phyloP scores from a whole-genome alignment of 1,140 invertebrate genomes.

The Nephila pilipes region DNA sequence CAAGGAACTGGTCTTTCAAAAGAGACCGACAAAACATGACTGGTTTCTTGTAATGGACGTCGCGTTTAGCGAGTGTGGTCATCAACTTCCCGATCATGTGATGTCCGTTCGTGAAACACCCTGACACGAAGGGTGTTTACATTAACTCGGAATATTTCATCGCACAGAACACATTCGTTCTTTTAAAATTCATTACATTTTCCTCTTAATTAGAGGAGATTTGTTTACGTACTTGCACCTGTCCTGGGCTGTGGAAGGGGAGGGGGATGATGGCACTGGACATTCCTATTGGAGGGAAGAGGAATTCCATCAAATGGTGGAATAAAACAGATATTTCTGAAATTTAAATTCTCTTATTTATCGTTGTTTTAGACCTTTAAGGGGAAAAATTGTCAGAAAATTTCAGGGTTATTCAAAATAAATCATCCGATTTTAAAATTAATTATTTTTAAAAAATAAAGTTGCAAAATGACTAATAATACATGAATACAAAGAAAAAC shows the following conservation, averaged over 20 bases:
- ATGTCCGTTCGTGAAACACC: slow-evolving; percentile 9
- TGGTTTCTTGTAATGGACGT: slow-evolving; percentile 49
- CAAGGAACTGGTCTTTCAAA: slow-evolving; percentile 48
- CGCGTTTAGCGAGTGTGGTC: slow-evolving; percentile 22
- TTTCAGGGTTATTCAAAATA: too few species aligned
- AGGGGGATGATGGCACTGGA: background rate
- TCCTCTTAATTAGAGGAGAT: background rate
- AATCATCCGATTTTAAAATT: too few species aligned
- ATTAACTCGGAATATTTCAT: background rate
- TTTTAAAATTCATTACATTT: background rate
- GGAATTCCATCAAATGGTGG: too few species aligned
- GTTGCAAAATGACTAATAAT: too few species aligned
- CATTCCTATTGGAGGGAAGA: background rate
- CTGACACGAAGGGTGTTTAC: slow-evolving; percentile 1
- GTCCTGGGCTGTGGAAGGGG: too few species aligned
- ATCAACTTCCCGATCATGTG: slow-evolving; percentile 19
- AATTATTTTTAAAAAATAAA: too few species aligned
- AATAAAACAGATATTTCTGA: too few species aligned
- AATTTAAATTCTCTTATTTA: too few species aligned
- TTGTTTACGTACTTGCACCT: background rate
- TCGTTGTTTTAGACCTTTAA: too few species aligned
- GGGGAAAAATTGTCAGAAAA: too few species aligned
- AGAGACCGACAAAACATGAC: slow-evolving; percentile 44
- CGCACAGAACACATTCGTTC: background rate
- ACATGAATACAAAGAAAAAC: too few species aligned